Percentiles rank a stretch among this genome's conserved stretches.
phyloP scores from a whole-genome alignment of 2,113 vertebrate genomes.

The Psephotus haematonotus region DNA sequence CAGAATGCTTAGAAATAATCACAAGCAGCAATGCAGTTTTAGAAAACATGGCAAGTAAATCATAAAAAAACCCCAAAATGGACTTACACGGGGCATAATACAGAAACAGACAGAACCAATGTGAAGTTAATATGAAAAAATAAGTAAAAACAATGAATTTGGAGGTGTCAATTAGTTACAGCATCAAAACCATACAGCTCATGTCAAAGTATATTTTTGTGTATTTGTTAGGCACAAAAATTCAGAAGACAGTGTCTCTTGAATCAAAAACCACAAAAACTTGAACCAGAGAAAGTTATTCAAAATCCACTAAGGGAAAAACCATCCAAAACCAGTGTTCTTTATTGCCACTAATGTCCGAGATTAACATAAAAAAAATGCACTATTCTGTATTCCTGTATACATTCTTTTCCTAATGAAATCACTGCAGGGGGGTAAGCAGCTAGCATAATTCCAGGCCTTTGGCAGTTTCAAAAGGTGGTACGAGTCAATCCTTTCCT shows the following conservation, averaged over 20 bases:
- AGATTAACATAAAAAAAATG: neutral
- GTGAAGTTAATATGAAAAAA: neutral
- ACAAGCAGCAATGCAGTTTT: neutral
- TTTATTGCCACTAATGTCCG: neutral
- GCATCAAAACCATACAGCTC: neutral
- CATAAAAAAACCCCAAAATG: rapidly evolving
- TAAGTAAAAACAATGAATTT: neutral
- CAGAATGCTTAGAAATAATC: neutral
- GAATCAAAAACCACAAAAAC: neutral
- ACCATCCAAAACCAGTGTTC: neutral
- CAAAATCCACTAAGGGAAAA: neutral
- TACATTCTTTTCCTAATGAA: neutral
- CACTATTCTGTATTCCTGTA: neutral
- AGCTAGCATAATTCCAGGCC: neutral
- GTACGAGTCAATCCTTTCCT: neutral
- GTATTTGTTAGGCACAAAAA: neutral
- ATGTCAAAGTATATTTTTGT: neutral
- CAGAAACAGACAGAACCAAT: neutral
- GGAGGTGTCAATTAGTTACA: neutral
- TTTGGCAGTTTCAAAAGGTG: neutral
- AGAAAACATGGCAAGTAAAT: neutral
- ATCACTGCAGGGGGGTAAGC: neutral
- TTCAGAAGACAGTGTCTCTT: neutral
- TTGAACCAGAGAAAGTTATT: neutral
- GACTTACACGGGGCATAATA: neutral